Conservation (phyloP, 2,888 invertebrate genomes). For the Itoplectis maculator region DNA sequence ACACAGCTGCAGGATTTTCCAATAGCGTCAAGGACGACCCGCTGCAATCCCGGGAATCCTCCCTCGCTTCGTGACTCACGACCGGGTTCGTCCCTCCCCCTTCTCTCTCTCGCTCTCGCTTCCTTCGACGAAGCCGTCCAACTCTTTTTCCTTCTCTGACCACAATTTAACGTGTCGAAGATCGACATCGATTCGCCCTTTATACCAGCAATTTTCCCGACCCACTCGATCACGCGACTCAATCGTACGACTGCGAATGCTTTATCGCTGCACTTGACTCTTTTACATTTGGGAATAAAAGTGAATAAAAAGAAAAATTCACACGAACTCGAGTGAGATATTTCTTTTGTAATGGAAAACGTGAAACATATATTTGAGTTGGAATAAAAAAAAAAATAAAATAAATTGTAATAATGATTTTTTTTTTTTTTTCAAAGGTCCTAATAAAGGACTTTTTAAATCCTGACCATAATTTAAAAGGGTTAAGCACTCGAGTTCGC, state of each 20-base stretch:
- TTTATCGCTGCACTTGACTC: not conserved
- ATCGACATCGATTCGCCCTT: conserved; percentile 19
- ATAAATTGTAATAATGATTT: no score
- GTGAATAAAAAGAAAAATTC: not conserved
- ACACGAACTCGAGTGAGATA: no score
- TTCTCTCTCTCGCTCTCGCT: not conserved
- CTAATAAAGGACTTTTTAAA: not conserved
- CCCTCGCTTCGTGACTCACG: not conserved
- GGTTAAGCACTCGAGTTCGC: not conserved
- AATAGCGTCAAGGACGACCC: conserved; percentile 12
- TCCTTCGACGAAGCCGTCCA: not conserved
- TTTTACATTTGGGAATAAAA: not conserved
- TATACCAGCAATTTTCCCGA: not conserved
- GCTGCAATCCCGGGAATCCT: not conserved
- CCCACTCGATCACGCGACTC: not conserved
- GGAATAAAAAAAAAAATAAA: not conserved
- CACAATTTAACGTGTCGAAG: not conserved
- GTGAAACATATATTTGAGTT: no score
- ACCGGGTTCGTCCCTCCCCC: no score
- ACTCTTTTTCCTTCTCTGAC: not conserved
- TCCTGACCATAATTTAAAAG: not conserved
- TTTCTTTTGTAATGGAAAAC: no score
- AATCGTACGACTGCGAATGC: not conserved
- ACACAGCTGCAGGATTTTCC: conserved; percentile 8
- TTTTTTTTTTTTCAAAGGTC: not conserved